phyloP scores from a whole-genome alignment of 2,797 vertebrate genomes.

The Nyctibius grandis region DNA sequence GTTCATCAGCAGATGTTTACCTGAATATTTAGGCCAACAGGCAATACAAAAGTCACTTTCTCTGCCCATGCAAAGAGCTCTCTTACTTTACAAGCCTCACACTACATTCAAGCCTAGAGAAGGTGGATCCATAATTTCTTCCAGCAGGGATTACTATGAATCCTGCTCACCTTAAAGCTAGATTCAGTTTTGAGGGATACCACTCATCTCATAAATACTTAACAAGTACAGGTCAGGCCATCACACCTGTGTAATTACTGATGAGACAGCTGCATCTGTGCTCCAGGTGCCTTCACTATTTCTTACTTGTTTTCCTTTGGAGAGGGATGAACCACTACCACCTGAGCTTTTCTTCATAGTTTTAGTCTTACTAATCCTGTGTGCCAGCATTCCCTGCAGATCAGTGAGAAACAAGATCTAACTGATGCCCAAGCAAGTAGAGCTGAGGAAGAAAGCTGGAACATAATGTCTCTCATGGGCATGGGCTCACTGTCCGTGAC shows the following conservation, averaged over 20 bases:
- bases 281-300: neutral
- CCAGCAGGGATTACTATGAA: neutral
- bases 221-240: neutral
- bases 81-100: neutral
- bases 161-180: neutral
- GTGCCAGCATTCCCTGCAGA: neutral
- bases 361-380: neutral
- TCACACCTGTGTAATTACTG: neutral
- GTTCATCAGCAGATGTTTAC: neutral
- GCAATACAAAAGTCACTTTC: neutral
- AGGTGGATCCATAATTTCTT: fast-evolving
- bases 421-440: neutral
- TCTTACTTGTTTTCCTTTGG: neutral
- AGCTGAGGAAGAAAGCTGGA: neutral
- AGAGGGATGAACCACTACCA: neutral
- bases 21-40: neutral
- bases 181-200: neutral
- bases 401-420: neutral
- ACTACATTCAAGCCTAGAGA: neutral
- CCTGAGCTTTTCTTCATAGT: neutral
- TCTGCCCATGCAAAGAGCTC: neutral
- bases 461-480: neutral
- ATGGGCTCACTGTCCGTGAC: neutral
- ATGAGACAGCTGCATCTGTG: neutral
- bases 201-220: fast-evolving